A percentile compares a stretch with the other conserved stretches of the same genome.
phyloP scores from a whole-genome alignment of 1,140 invertebrate genomes.

The Drosophila equinoxialis region DNA sequence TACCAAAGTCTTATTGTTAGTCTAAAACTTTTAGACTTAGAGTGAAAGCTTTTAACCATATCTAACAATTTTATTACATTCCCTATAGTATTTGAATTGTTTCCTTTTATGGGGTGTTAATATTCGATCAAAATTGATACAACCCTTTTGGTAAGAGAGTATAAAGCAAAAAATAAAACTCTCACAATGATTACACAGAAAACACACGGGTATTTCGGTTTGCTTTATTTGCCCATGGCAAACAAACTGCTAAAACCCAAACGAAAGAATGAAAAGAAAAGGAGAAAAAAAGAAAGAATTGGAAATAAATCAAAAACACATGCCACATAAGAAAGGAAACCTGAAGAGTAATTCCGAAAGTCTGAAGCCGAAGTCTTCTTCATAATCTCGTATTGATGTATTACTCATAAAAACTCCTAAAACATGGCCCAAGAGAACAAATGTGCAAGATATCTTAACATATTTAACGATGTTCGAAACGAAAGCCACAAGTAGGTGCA shows the following conservation, averaged over 20 bases:
- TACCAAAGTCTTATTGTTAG: too few species aligned
- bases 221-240: slow-evolving; percentile 63
- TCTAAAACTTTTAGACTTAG: too few species aligned
- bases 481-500: slow-evolving; percentile 21
- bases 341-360: slow-evolving; percentile 19
- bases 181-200: slow-evolving; percentile 38
- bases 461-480: slow-evolving; percentile 59
- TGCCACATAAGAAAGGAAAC: slow-evolving; percentile 51
- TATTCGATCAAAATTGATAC: slow-evolving; percentile 6
- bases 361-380: slow-evolving; percentile 26
- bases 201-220: slow-evolving; percentile 42
- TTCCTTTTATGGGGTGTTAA: too few species aligned
- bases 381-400: slow-evolving; percentile 6
- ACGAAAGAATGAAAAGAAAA: slow-evolving; percentile 27
- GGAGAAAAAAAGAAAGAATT: slow-evolving; percentile 47
- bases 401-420: slow-evolving; percentile 61
- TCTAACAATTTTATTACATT: too few species aligned
- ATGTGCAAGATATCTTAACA: background rate
- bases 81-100: background rate
- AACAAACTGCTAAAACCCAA: slow-evolving; percentile 45
- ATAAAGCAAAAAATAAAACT: slow-evolving; percentile 7
- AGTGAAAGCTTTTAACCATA: too few species aligned
- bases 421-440: slow-evolving; percentile 59
- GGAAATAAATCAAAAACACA: slow-evolving; percentile 78
- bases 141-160: background rate